Percentiles rank a stretch among this genome's conserved stretches.
Evolutionary conservation across 2,113 vertebrate genomes (phyloP).

Genomic region (Megalops atlanticus): DNA sequence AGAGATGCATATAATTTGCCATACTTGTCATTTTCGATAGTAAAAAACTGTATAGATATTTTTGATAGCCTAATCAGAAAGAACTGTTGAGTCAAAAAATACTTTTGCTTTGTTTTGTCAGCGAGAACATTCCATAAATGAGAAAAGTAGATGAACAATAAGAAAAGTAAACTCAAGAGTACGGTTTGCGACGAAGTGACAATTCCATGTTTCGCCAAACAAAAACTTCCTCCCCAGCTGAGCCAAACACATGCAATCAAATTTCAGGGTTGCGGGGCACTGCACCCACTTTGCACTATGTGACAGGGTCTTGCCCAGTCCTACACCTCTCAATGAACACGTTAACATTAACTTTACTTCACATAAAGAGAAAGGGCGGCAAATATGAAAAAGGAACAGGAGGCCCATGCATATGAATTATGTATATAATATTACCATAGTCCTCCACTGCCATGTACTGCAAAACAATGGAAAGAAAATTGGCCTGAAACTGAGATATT

Average conservation of each 20-base stretch:
- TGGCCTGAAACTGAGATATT: slow-evolving; percentile 83
- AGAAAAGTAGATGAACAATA: too few relatives aligned
- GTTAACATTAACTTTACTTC: slow-evolving; percentile 81
- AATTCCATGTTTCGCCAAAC: not conserved
- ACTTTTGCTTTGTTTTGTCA: not conserved
- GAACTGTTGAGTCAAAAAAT: not conserved
- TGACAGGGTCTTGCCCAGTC: slow-evolving; percentile 69
- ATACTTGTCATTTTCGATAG: not conserved
- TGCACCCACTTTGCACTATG: slow-evolving; percentile 62
- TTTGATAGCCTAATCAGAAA: not conserved
- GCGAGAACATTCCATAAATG: too few relatives aligned
- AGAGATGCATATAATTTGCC: not conserved
- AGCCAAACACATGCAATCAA: slow-evolving; percentile 8
- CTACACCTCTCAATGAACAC: slow-evolving; percentile 75
- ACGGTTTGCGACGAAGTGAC: too few relatives aligned
- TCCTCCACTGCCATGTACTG: slow-evolving; percentile 68
- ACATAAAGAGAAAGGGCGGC: slow-evolving; percentile 83
- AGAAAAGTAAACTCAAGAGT: not conserved
- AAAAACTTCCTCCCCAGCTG: not conserved
- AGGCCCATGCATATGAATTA: slow-evolving; percentile 85
- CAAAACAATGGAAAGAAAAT: slow-evolving; percentile 82
- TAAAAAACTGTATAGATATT: not conserved
- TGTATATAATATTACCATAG: slow-evolving; percentile 85
- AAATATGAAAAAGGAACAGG: slow-evolving; percentile 77
- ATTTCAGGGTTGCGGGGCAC: slow-evolving; percentile 52